Evolutionary conservation across 1,140 invertebrate species (phyloP).

Genomic region (Orussus abietinus): DNA sequence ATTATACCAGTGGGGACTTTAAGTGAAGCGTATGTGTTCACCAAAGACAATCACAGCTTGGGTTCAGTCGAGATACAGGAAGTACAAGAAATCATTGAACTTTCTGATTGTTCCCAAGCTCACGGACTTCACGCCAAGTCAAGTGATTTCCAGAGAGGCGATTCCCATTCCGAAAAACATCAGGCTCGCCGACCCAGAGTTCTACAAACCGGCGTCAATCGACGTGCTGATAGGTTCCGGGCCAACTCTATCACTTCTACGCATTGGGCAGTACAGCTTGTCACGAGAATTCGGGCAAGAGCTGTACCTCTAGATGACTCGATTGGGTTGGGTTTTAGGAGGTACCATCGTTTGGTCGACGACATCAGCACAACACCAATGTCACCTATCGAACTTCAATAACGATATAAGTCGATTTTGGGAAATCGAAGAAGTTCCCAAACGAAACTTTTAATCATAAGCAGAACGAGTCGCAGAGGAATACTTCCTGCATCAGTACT

Average conservation of each 20-base stretch:
- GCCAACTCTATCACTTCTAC: conserved; percentile 2
- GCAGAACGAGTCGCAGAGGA: conserved; percentile 5
- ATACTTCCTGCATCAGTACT: too few relatives aligned
- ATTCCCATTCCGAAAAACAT: conserved; percentile 4
- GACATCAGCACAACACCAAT: too few relatives aligned
- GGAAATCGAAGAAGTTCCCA: conserved; percentile 1
- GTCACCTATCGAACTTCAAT: too few relatives aligned
- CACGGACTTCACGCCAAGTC: not conserved
- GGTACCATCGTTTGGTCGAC: too few relatives aligned
- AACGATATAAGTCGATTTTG: too few relatives aligned
- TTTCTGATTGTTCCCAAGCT: conserved; percentile 1
- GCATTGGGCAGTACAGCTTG: conserved; percentile 2
- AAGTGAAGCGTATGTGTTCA: too few relatives aligned
- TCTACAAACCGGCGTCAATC: conserved; percentile 3
- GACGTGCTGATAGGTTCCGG: conserved; percentile 3
- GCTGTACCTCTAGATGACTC: conserved; percentile 2
- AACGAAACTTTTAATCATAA: not conserved
- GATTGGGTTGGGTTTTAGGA: too few relatives aligned
- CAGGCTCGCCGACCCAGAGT: conserved; percentile 4
- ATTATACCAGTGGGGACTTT: too few relatives aligned
- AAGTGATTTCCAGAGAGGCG: not conserved
- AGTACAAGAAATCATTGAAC: not conserved
- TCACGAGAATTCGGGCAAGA: not conserved
- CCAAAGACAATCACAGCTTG: not conserved
- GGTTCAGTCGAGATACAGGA: conserved; percentile 7